A percentile compares a stretch with the other conserved stretches of the same genome.
Evolutionary conservation across 2,888 invertebrate genomes (phyloP).

Genomic region (Elysia crispata): DNA sequence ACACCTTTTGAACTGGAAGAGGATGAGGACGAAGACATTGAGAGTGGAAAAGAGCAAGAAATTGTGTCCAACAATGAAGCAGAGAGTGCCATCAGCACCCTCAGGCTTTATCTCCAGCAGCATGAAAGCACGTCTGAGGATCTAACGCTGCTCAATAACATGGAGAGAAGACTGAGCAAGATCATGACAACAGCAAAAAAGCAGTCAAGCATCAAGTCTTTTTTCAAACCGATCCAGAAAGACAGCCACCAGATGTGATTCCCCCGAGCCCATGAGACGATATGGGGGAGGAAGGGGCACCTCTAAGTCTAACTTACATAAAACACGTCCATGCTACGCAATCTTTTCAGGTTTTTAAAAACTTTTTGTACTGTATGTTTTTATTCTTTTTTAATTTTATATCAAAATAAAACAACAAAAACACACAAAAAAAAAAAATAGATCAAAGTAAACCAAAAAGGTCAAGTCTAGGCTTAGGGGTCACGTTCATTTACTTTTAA

Average conservation of each 20-base stretch:
- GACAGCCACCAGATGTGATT: conserved; percentile 4
- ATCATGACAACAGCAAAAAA: conserved; percentile 52
- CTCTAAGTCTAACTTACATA: too few relatives aligned
- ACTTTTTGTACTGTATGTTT: too few relatives aligned
- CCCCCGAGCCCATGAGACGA: neutral
- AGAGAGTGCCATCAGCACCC: conserved; percentile 32
- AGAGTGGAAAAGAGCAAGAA: conserved; percentile 16
- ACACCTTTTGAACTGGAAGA: neutral
- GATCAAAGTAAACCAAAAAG: too few relatives aligned
- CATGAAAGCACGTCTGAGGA: conserved; percentile 18
- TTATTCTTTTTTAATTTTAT: too few relatives aligned
- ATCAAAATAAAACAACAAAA: too few relatives aligned
- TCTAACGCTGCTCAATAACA: conserved; percentile 10
- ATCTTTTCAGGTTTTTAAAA: too few relatives aligned
- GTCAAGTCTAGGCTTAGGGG: too few relatives aligned
- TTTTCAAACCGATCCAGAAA: neutral
- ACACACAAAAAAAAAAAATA: too few relatives aligned
- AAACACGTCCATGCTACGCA: too few relatives aligned
- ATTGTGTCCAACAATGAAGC: conserved; percentile 25
- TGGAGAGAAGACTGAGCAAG: conserved; percentile 18
- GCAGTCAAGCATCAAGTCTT: conserved; percentile 27
- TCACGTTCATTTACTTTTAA: too few relatives aligned
- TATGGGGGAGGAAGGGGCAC: conserved; percentile 4
- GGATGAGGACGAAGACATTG: conserved; percentile 30
- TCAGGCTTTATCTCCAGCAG: conserved; percentile 30